These are phyloP conservation scores for Hydropsyche betteni DNA, from an alignment of 2,888 invertebrate genomes.

Conservation along the genomic window DNA sequence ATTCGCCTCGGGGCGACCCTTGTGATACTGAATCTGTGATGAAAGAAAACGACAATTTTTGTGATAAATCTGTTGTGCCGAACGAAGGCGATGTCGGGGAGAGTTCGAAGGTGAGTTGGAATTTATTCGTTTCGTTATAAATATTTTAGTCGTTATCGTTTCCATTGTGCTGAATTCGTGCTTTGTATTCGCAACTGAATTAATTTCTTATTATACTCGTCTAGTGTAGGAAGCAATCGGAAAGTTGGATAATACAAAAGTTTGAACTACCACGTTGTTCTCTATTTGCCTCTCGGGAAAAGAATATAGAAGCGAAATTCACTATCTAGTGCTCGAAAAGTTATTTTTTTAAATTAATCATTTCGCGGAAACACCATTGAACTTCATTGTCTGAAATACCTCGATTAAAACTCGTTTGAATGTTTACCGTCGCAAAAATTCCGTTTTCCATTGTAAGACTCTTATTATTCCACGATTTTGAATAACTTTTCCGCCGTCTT, in stretches of 20 bases:
- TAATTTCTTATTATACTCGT: too few species aligned
- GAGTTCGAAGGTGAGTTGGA: constrained; percentile 17
- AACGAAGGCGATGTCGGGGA: constrained; percentile 1
- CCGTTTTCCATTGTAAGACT: constrained; percentile 1
- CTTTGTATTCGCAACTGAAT: too few species aligned
- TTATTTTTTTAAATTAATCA: too few species aligned
- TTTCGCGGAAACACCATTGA: too few species aligned
- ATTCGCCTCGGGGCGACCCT: neutral
- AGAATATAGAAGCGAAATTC: too few species aligned
- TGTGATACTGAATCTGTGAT: constrained; percentile 41
- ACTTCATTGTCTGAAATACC: too few species aligned
- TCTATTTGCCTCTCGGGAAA: too few species aligned
- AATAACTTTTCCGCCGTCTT: neutral
- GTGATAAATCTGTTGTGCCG: constrained; percentile 13
- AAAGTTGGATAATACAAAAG: too few species aligned
- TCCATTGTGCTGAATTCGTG: neutral
- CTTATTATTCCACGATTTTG: neutral
- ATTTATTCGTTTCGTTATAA: neutral
- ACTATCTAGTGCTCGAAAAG: too few species aligned
- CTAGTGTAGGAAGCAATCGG: too few species aligned
- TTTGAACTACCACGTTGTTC: too few species aligned
- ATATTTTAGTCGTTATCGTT: neutral
- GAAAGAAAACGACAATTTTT: constrained; percentile 18
- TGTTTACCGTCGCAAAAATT: neutral
- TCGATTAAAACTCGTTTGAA: too few species aligned